Conservation (phyloP, 2,797 vertebrate species). For the Oreochromis grahami region DNA sequence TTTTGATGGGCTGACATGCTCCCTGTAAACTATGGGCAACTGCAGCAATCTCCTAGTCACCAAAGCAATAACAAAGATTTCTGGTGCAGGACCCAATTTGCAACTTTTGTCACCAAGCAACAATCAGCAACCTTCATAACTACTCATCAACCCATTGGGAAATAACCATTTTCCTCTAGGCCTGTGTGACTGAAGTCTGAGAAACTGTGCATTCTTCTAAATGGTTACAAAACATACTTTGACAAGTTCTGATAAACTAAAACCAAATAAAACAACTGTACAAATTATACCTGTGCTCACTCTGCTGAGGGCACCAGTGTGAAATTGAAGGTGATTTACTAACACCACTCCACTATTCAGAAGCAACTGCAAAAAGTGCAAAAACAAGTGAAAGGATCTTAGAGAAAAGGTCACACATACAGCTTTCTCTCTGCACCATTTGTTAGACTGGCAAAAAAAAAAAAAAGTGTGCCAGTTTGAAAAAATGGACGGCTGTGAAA, state of each 20-base stretch:
- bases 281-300: neutral
- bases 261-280: neutral
- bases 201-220: neutral
- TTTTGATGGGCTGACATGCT: neutral
- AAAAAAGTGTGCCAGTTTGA: neutral
- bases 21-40: neutral
- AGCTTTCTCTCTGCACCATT: neutral
- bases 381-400: neutral
- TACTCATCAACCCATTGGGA: neutral
- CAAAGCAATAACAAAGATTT: neutral
- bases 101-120: neutral
- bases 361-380: neutral
- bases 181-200: neutral
- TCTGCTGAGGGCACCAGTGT: neutral
- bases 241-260: neutral
- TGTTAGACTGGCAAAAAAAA: neutral
- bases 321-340: neutral
- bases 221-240: neutral
- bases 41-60: neutral
- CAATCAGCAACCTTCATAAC: neutral
- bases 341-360: neutral
- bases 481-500: neutral
- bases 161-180: neutral
- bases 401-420: neutral
- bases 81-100: neutral